These are phyloP conservation scores for Nemopilema nomurai DNA, from an alignment of 30 jellyfish, hydroid and myxozoan genomes.

Conservation along the genomic window DNA sequence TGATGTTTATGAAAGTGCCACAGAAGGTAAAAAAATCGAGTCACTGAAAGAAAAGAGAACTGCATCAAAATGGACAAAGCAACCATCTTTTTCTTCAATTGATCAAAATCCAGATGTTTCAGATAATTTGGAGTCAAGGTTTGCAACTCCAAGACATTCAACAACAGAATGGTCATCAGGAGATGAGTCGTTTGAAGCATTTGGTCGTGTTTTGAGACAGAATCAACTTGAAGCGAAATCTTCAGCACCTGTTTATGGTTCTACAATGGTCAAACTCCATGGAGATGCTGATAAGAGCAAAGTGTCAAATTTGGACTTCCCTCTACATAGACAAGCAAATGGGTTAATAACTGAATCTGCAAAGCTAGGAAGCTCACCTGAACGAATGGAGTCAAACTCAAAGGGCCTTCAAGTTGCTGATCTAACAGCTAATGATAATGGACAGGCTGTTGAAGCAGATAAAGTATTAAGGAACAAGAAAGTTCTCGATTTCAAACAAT, in stretches of 20 bases:
- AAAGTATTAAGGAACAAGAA: not conserved
- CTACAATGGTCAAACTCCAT: slow-evolving; percentile 81
- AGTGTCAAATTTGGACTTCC: not conserved
- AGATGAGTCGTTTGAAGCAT: slow-evolving; percentile 68
- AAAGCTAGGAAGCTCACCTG: not conserved
- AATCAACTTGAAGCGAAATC: slow-evolving; percentile 79
- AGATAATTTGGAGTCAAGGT: slow-evolving; percentile 56
- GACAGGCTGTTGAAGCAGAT: not conserved
- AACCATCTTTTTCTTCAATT: slow-evolving; percentile 32
- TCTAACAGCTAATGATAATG: not conserved
- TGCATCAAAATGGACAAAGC: not conserved
- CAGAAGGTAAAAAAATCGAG: slow-evolving; percentile 28
- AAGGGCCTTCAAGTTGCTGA: not conserved
- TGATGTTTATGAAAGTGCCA: slow-evolving; percentile 50
- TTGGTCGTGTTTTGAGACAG: slow-evolving; percentile 66
- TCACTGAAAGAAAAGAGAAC: not conserved
- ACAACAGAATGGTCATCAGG: slow-evolving; percentile 70
- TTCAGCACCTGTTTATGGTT: slow-evolving; percentile 97
- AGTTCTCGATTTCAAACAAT: not conserved
- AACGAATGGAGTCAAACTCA: slow-evolving; percentile 1
- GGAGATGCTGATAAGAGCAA: slow-evolving; percentile 31
- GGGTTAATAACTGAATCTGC: not conserved
- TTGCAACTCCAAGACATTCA: slow-evolving; percentile 79
- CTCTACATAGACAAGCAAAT: not conserved
- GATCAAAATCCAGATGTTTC: slow-evolving; percentile 36